Evolutionary conservation across 2,113 vertebrate genomes (phyloP).

Genomic region (Hippocampus guttulatus): DNA sequence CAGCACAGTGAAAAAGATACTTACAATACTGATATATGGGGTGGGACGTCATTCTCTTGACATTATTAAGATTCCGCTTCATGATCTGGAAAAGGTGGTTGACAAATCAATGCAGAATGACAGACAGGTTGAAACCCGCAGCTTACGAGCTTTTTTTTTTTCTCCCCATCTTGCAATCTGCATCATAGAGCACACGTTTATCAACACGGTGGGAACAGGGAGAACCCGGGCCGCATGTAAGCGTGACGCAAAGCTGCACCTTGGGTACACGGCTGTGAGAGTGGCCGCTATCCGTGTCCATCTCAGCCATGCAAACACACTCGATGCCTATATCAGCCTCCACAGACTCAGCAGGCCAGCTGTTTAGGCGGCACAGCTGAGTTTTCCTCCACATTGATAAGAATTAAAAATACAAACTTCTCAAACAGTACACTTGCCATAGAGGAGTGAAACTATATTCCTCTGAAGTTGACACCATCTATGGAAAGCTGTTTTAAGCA

Average conservation of each 20-base stretch:
- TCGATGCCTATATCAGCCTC: slow-evolving; percentile 34
- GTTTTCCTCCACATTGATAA: slow-evolving; percentile 38
- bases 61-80: slow-evolving; percentile 95
- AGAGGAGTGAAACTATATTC: background rate
- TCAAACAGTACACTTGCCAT: slow-evolving; percentile 1
- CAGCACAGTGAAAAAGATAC: slow-evolving; percentile 50
- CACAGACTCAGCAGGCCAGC: slow-evolving; percentile 61
- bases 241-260: slow-evolving; percentile 69
- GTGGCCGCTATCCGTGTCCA: slow-evolving; percentile 44
- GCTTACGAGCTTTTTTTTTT: background rate
- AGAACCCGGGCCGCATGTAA: slow-evolving; percentile 40
- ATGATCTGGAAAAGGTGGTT: slow-evolving; percentile 80
- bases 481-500: background rate
- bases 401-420: slow-evolving; percentile 31
- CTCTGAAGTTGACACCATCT: background rate
- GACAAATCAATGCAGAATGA: background rate
- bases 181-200: slow-evolving; percentile 37
- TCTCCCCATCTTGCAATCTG: slow-evolving; percentile 1
- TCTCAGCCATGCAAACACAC: slow-evolving; percentile 43
- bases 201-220: slow-evolving; percentile 45
- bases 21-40: slow-evolving; percentile 97
- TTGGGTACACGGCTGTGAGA: slow-evolving; percentile 55
- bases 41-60: slow-evolving; percentile 97
- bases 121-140: background rate
- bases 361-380: slow-evolving; percentile 54